Evolutionary conservation across 2,113 vertebrate species (phyloP), one percentile per base, ranked within the genome.

Genomic region (Crocuta crocuta): DNA sequence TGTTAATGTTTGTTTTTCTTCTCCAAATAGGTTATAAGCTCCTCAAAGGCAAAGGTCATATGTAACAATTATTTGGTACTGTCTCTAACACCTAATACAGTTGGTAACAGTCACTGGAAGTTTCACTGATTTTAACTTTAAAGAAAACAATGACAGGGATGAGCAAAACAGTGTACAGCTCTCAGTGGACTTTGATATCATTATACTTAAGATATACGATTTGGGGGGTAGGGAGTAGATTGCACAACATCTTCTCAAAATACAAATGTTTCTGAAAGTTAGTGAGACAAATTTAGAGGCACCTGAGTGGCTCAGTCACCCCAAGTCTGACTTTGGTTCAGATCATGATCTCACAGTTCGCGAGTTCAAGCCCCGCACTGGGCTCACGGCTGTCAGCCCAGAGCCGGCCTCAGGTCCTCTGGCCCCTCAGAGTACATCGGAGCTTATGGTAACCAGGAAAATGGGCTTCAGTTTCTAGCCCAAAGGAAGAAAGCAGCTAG

Each of bases 181-280:
- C 80, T 89, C 45, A 83, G 66, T 80, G 73, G 45, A 86, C 48
- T 91, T 24, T 53, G 78, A n/a, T 83, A 50, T 31, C 16, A 66
- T 19, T 88, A 45, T 71, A 45, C 19, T 85, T 71, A 43, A 50
- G 86, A 92, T 4, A 86, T 0, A 86, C 5, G 2, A 26, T 68
- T 93, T 95, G 5, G 10, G 73, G 28, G n/a, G 63, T 55, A 89
- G 39, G 86, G 33, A 31, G 0, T 89, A 16, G 21, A 65, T 61
- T 96, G 63, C 35, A 76, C n/a, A 84, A 88, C n/a, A 21, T 66
- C 61, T 90, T 89, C 68, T 95, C 61, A 94, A 89, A 83, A 66
- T 66, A 89, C 28, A 93, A 76, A 39, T 33, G n/a, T 21, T 86
- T 82, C 45, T 76, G 95, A 95, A 50, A 96, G 79, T 88, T 63